Evolutionary conservation across 2,113 vertebrate species (phyloP).

Genomic region (Rattus rattus): DNA sequence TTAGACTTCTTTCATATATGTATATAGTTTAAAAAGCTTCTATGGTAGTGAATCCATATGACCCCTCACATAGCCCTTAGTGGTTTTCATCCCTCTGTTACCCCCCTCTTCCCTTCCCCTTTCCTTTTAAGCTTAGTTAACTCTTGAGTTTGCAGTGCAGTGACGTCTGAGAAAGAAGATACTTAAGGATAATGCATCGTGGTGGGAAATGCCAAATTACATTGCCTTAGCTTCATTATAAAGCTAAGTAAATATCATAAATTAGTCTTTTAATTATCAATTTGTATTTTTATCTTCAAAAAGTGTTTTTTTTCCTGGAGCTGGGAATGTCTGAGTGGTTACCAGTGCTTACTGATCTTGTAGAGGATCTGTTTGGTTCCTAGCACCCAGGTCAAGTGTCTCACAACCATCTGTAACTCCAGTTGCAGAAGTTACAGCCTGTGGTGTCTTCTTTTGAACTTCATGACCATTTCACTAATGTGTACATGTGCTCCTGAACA

Average conservation of each 20-base stretch:
- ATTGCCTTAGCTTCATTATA: not conserved
- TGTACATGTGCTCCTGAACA: not conserved
- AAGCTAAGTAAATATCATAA: not conserved
- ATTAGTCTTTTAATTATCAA: slow-evolving; percentile 1
- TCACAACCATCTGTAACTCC: no score
- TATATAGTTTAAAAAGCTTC: not conserved
- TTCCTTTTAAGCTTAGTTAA: not conserved
- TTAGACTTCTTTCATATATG: not conserved
- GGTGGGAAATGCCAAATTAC: not conserved
- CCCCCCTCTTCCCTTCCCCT: not conserved
- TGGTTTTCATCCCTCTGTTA: no score
- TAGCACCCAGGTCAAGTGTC: not conserved
- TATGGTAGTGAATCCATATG: not conserved
- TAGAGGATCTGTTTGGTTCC: not conserved
- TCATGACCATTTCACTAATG: not conserved
- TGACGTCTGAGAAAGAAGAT: not conserved
- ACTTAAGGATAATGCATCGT: not conserved
- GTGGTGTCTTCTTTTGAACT: not conserved
- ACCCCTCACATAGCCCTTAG: not conserved
- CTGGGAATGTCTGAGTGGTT: no score
- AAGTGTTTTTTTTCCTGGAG: not conserved
- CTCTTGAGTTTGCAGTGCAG: not conserved
- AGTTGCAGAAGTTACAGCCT: not conserved
- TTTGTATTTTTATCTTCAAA: not conserved
- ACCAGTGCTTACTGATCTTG: no score